phyloP scores from a whole-genome alignment of 1,140 invertebrate genomes.

The Phocides pigmalion region DNA sequence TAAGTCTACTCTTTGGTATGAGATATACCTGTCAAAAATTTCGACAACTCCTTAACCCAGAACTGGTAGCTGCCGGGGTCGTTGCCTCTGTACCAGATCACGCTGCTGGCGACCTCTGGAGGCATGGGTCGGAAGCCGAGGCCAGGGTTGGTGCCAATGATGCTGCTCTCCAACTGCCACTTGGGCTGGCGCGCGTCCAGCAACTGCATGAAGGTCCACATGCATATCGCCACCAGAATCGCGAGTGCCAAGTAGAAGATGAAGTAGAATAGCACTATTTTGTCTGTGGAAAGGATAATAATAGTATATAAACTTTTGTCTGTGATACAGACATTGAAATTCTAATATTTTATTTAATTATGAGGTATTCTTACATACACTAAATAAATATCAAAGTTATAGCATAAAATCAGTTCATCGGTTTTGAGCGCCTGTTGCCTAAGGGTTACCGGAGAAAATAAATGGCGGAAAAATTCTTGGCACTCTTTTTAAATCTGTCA shows the following conservation, averaged over 20 bases:
- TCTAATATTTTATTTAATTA: too few species aligned
- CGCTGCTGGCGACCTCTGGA: conserved; percentile 94
- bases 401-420: too few species aligned
- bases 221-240: conserved; percentile 94
- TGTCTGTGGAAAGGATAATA: conserved; percentile 85
- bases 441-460: too few species aligned
- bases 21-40: conserved; percentile 84
- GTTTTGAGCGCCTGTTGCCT: too few species aligned
- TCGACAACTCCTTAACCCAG: conserved; percentile 90
- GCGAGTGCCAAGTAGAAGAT: conserved; percentile 95
- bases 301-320: neutral
- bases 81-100: conserved; percentile 95
- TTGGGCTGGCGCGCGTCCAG: conserved; percentile 94
- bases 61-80: conserved; percentile 89
- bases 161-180: conserved; percentile 91
- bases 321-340: too few species aligned
- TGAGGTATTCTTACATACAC: too few species aligned
- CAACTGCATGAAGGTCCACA: conserved; percentile 96
- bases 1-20: neutral
- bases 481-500: too few species aligned
- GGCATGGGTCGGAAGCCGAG: conserved; percentile 96
- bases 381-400: too few species aligned
- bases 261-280: conserved; percentile 96
- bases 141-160: conserved; percentile 96
- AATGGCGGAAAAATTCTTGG: too few species aligned